phyloP scores from a whole-genome alignment of 2,888 invertebrate species.

The Conchocele bisecta region DNA sequence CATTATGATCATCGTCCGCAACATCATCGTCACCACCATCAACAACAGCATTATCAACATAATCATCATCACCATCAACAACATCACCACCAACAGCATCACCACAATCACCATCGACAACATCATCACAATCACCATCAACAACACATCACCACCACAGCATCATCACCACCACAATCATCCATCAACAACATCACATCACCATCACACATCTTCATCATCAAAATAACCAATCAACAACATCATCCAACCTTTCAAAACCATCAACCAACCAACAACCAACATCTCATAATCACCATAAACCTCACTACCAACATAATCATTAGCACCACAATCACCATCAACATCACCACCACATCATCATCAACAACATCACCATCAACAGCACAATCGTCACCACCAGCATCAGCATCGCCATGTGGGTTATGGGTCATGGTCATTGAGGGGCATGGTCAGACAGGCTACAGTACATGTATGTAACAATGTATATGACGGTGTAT shows the following conservation, averaged over 20 bases:
- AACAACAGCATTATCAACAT: not conserved
- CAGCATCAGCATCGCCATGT: no score
- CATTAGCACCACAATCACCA: constrained; percentile 26
- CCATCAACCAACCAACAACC: constrained; percentile 1
- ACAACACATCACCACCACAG: not conserved
- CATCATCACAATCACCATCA: not conserved
- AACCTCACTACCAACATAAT: not conserved
- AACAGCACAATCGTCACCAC: no score
- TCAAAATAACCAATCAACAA: not conserved
- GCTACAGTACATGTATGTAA: no score
- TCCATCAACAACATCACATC: constrained; percentile 4
- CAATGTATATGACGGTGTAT: no score
- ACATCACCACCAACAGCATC: not conserved
- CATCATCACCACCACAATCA: constrained; percentile 19
- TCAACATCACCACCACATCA: constrained; percentile 9
- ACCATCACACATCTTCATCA: not conserved
- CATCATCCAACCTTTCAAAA: constrained; percentile 10
- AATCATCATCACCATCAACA: not conserved
- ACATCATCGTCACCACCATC: not conserved
- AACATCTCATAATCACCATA: not conserved
- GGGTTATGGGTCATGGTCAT: no score
- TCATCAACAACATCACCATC: no score
- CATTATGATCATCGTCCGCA: not conserved
- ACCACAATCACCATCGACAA: not conserved
- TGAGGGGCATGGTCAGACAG: no score